Base-by-base conservation (phyloP, 2,113 vertebrate species). In the Lycocorax pyrrhopterus region DNA sequence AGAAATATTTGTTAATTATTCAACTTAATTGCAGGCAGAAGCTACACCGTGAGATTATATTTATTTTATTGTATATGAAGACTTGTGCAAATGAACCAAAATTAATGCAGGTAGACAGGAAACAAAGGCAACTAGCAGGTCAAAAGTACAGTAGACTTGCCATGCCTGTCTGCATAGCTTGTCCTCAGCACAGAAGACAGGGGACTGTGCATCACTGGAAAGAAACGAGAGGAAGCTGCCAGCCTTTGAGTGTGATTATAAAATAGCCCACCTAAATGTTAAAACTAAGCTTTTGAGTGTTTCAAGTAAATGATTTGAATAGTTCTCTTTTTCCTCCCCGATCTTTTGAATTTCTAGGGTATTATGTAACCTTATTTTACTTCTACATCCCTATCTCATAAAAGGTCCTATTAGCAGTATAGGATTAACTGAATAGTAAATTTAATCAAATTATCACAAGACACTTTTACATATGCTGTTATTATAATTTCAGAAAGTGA, bases 61-160 rank as follows among this genome's bases (percentile, higher is more conserved):
- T 86, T 96, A 60, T 88, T 87, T 77, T 84, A 60, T 60, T 90
- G 88, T 44, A 83, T 19, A 26, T 41, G 73, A 86, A 88, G 83
- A 72, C 80, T 55, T 78, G 72, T 62, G 47, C 76, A 94, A 92
- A 88, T 68, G 88, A 90, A 90, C 60, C 75, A 91, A 89, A 82
- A 92, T 93, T 95, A 96, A 96, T 97, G 56, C 52, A 87, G 83
- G 93, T 86, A 94, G 96, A 95, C 93, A 96, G 85, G 66, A 88
- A 86, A 56, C 56, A 92, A 90, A 96, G 90, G 56, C 76, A 96
- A 84, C 52, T 15, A 37, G 53, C 60, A 69, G 96, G 94, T 97
- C 96, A 97, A 91, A 97, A 96, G 92, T 96, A 92, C 94, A 94
- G 64, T 80, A 87, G 79, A 94, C 72, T 93, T 72, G 85, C 89